Base-by-base conservation (phyloP, 2,888 invertebrate genomes). In the Drosophila differens region DNA sequence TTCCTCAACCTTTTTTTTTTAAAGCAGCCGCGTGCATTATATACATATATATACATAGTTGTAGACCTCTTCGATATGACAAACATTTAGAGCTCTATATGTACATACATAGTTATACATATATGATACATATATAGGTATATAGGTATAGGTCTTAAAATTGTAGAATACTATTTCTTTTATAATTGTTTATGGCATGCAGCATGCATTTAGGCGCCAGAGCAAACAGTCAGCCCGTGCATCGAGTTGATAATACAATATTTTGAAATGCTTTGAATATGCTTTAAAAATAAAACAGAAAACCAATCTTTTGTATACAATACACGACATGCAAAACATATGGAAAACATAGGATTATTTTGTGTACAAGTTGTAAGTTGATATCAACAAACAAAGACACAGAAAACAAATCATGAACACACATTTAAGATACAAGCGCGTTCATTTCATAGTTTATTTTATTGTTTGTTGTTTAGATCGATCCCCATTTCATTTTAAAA, bases 251-350 rank as follows among this genome's bases (percentile, higher is more conserved):
- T 70, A 71, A 44, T 61, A 74, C 69, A 76, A 68, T 73, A 64
- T 78, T 67, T 82, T 62, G 60, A 79, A 72, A 86, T 91, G 91
- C 91, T 90, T 91, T 91, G 90, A 91, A 84, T 90, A 91, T 91
- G 91, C 91, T 91, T 91, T 88, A 90, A 91, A 47, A 66, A 61
- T 33, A 76, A 68, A 67, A 32, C 22, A 53, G 65, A 65, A 47
- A 63, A 70, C 61, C 33, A 76, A 70, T 64, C 32, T 76, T 60
- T 79, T 82, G 82, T 82, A 82, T 83, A 63, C 59, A 83, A 83
- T 81, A 74, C 79, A 83, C 71, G 57, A 74, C 65, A 79, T 76
- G 66, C 33, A 66, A 69, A 62, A 47, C 47, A 66, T 52, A 65
- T 78, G 74, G 41, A 74, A 67, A 68, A 74, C 35, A 51, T 82